Evolutionary conservation across 2,797 vertebrate genomes (phyloP).

Genomic region (Sebastes nivosus): DNA sequence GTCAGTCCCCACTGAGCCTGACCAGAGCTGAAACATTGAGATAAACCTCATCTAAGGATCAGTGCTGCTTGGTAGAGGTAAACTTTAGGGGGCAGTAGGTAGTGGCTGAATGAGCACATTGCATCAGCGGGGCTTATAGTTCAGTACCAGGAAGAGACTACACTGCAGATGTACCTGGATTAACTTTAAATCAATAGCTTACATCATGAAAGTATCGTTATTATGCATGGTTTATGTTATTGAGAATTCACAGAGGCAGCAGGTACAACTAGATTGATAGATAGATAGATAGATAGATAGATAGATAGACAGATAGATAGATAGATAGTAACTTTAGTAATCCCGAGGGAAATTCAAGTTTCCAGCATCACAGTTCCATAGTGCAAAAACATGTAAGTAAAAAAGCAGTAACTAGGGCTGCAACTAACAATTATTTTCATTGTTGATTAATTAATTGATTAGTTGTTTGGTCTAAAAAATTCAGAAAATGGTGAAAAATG

Average conservation of each 20-base stretch:
- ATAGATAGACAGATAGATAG: too few relatives aligned
- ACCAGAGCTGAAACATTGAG: constrained; percentile 59
- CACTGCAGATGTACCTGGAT: background rate
- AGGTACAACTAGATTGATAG: background rate
- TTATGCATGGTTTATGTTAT: background rate
- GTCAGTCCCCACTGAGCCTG: constrained; percentile 49
- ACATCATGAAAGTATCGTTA: background rate
- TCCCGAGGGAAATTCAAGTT: too few relatives aligned
- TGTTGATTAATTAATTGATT: too few relatives aligned
- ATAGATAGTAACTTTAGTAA: too few relatives aligned
- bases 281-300: too few relatives aligned
- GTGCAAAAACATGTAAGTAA: too few relatives aligned
- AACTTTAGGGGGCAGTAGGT: constrained; percentile 50
- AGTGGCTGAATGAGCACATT: constrained; percentile 18
- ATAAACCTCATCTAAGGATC: constrained; percentile 62
- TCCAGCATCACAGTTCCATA: too few relatives aligned
- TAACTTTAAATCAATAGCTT: background rate
- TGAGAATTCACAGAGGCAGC: background rate
- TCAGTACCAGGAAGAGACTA: background rate
- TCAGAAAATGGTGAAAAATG: too few relatives aligned
- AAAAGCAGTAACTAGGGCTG: too few relatives aligned
- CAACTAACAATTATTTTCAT: too few relatives aligned
- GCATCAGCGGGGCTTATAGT: background rate
- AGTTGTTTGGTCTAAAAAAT: too few relatives aligned
- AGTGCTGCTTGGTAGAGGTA: constrained; percentile 46